phyloP scores from a whole-genome alignment of 92 coral and sea anemone genomes.

The Pocillopora grandis region DNA sequence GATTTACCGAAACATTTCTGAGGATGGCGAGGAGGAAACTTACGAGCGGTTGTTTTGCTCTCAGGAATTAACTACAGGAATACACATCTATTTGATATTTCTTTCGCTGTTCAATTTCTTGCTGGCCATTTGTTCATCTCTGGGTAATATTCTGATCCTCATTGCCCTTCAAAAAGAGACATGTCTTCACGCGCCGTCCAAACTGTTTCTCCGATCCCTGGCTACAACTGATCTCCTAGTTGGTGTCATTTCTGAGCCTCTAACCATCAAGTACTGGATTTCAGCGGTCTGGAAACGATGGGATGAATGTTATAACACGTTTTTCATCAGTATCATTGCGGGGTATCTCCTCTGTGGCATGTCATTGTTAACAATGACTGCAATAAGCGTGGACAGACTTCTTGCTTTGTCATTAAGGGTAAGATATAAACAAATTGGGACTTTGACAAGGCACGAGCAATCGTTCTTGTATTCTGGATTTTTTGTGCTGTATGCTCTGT shows the following conservation, averaged over 20 bases:
- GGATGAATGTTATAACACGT: neutral
- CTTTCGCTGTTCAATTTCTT: neutral
- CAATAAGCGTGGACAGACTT: neutral
- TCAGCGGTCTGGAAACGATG: neutral
- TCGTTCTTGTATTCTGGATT: neutral
- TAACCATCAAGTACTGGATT: constrained; percentile 5
- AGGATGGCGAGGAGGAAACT: neutral
- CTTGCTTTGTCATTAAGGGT: neutral
- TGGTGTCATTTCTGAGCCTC: constrained; percentile 26
- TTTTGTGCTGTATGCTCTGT: neutral
- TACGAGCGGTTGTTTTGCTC: constrained; percentile 2
- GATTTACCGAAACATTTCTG: neutral
- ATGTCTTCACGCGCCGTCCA: neutral
- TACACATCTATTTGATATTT: neutral
- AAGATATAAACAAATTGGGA: too few relatives aligned
- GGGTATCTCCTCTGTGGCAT: neutral
- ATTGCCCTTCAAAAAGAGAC: neutral
- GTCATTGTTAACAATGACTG: neutral
- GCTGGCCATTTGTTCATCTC: neutral
- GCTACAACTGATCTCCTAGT: constrained; percentile 28
- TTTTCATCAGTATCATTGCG: neutral
- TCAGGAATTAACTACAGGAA: neutral
- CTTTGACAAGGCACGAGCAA: too few relatives aligned
- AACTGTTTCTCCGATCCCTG: neutral
- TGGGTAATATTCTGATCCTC: constrained; percentile 20